A percentile compares a stretch with the other conserved stretches of the same genome.
These are phyloP conservation scores for Eleginops maclovinus DNA, from an alignment of 2,113 vertebrate genomes.

Conservation along the genomic window DNA sequence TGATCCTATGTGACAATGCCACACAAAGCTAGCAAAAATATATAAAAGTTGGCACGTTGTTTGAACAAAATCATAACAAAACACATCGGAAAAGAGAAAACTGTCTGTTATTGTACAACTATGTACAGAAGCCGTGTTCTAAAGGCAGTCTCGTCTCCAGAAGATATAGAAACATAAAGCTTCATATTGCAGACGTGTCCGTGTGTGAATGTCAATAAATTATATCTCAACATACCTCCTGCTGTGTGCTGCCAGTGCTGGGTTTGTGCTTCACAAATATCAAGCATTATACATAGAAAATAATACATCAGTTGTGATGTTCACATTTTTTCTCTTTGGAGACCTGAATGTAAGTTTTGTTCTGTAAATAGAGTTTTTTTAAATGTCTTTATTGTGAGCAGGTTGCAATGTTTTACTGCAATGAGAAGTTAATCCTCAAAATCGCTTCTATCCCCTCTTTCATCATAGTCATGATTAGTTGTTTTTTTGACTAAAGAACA, in stretches of 20 bases:
- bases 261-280: conserved; percentile 62
- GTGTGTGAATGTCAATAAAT: conserved; percentile 49
- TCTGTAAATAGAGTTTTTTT: conserved; percentile 1
- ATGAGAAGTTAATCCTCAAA: background rate
- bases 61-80: conserved; percentile 51
- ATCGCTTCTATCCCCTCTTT: background rate
- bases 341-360: conserved; percentile 19
- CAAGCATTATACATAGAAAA: conserved; percentile 25
- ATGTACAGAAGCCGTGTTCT: conserved; percentile 71
- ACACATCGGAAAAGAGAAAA: conserved; percentile 51
- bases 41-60: conserved; percentile 68
- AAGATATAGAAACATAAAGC: conserved; percentile 41
- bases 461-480: background rate
- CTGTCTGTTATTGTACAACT: conserved; percentile 71
- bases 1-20: conserved; percentile 39
- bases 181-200: conserved; percentile 38
- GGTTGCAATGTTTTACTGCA: background rate
- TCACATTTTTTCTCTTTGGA: conserved; percentile 39
- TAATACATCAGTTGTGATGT: conserved; percentile 13
- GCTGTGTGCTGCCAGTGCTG: conserved; percentile 36
- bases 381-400: background rate
- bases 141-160: conserved; percentile 19
- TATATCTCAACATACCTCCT: conserved; percentile 24
- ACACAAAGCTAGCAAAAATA: conserved; percentile 63
- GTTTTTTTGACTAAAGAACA: background rate